Percentiles rank a stretch among this genome's conserved stretches.
Conservation (phyloP, 1,140 invertebrate species). For the Aleiodes sp. region DNA sequence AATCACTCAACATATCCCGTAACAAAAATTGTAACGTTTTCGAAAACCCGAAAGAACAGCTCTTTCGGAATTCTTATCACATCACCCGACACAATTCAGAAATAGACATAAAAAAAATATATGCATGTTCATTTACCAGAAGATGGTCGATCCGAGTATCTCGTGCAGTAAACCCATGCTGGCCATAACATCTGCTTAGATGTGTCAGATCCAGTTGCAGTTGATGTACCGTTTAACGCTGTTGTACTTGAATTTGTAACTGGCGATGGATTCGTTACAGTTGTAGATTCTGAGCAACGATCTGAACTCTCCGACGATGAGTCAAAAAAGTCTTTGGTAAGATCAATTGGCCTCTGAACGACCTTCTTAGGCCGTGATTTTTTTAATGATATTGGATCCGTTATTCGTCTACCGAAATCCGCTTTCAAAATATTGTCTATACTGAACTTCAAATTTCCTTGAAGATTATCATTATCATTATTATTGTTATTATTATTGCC, state of each 20-base stretch:
- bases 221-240: constrained; percentile 36
- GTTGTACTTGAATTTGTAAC: constrained; percentile 25
- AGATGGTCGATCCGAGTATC: constrained; percentile 95
- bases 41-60: no score
- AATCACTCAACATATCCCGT: no score
- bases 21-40: no score
- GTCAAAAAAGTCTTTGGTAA: constrained; percentile 61
- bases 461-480: constrained; percentile 69
- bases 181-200: constrained; percentile 75
- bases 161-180: constrained; percentile 97
- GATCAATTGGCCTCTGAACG: constrained; percentile 54
- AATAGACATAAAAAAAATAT: not conserved
- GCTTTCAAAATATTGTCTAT: constrained; percentile 93
- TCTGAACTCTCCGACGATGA: constrained; percentile 59
- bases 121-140: constrained; percentile 78
- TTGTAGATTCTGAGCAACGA: constrained; percentile 41
- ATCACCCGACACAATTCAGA: no score
- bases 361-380: constrained; percentile 65
- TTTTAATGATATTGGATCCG: constrained; percentile 74
- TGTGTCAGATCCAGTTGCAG: constrained; percentile 32
- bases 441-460: constrained; percentile 83
- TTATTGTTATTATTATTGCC: constrained; percentile 63
- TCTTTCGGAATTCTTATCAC: no score
- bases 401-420: constrained; percentile 82
- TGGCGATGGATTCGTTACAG: constrained; percentile 21